Conservation (phyloP, 1,140 invertebrate genomes). For the Ridgeia piscesae region DNA sequence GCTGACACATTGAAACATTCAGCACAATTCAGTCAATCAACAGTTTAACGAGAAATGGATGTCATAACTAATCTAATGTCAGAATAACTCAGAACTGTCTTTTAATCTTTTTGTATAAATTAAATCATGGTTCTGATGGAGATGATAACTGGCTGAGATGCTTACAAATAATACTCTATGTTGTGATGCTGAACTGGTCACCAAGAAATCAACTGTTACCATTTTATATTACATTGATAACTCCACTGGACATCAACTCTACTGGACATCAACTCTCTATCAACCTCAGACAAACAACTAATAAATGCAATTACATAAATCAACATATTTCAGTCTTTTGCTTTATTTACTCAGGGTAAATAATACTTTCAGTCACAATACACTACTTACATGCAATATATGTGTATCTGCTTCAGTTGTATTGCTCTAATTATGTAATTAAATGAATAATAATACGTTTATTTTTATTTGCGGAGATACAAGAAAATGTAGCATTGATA, state of each 20-base stretch:
- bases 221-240: neutral
- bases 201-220: neutral
- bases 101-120: neutral
- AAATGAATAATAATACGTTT: too few relatives aligned
- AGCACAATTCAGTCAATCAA: neutral
- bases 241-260: too few relatives aligned
- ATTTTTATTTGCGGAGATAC: too few relatives aligned
- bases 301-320: too few relatives aligned
- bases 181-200: neutral
- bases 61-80: neutral
- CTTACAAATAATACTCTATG: neutral
- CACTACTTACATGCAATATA: too few relatives aligned
- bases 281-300: too few relatives aligned
- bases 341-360: too few relatives aligned
- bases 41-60: neutral
- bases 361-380: too few relatives aligned
- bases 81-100: neutral
- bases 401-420: too few relatives aligned
- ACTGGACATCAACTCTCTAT: too few relatives aligned
- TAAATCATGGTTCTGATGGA: neutral
- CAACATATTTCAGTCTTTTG: too few relatives aligned
- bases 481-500: too few relatives aligned
- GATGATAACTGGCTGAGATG: neutral
- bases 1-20: neutral
- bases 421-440: neutral